phyloP scores from a whole-genome alignment of 2,113 vertebrate genomes.

The Danionella cerebrum region DNA sequence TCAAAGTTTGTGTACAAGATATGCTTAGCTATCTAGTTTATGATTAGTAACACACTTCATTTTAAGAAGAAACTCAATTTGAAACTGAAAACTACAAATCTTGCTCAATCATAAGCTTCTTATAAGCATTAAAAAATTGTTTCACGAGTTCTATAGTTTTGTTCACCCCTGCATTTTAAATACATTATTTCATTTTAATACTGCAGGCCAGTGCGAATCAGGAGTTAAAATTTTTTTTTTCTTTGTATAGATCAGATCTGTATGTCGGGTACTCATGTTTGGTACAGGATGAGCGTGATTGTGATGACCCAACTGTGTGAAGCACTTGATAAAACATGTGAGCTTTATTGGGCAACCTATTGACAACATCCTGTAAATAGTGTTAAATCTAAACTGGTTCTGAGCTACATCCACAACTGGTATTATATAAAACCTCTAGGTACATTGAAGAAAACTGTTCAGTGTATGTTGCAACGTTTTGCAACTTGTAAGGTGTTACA shows the following conservation, averaged over 20 bases:
- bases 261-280: not conserved
- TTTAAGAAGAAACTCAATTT: too few relatives aligned
- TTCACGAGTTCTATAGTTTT: too few relatives aligned
- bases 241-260: not conserved
- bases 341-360: not conserved
- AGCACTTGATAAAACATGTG: not conserved
- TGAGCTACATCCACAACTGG: not conserved
- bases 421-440: not conserved
- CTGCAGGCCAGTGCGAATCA: too few relatives aligned
- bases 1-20: too few relatives aligned
- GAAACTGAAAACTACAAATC: too few relatives aligned
- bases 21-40: too few relatives aligned
- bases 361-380: constrained; percentile 10
- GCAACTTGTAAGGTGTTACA: not conserved
- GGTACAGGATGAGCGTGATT: constrained; percentile 2
- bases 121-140: too few relatives aligned
- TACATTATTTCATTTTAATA: too few relatives aligned
- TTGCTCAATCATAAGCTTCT: too few relatives aligned
- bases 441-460: not conserved
- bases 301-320: not conserved
- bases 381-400: not conserved
- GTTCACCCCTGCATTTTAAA: too few relatives aligned
- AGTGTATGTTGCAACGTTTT: not conserved
- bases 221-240: too few relatives aligned
- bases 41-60: too few relatives aligned